These are phyloP conservation scores for Epizoanthus stellaris DNA, from an alignment of 92 coral and sea anemone genomes.

Conservation along the genomic window DNA sequence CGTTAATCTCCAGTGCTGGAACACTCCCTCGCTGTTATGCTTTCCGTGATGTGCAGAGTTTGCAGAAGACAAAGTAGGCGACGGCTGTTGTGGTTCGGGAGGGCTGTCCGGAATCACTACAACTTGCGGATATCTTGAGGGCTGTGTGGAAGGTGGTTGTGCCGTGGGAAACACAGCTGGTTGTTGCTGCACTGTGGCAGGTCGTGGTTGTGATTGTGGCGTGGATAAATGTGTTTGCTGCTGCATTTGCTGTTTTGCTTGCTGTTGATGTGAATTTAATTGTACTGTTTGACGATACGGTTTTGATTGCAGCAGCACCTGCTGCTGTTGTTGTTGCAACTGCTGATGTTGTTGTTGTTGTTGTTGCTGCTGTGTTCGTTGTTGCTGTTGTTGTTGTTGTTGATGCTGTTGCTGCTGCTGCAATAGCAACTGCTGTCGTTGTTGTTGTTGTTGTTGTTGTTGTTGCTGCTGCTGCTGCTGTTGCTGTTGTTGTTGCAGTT, in stretches of 20 bases:
- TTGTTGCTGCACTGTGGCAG: slow-evolving; percentile 1
- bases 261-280: neutral
- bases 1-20: slow-evolving; percentile 35
- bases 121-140: slow-evolving; percentile 2
- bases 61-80: neutral
- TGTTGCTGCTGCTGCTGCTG: neutral
- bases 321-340: neutral
- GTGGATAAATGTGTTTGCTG: neutral
- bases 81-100: neutral
- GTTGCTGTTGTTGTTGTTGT: neutral
- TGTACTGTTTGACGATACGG: neutral
- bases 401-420: neutral
- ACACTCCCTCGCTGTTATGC: slow-evolving; percentile 19
- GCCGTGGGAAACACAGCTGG: neutral
- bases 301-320: neutral
- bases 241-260: neutral
- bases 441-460: neutral
- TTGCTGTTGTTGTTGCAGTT: neutral
- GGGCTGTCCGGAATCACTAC: slow-evolving; percentile 37
- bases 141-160: neutral
- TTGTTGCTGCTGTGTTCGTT: neutral
- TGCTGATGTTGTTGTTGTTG: neutral
- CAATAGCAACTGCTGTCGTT: neutral
- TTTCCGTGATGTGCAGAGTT: neutral
- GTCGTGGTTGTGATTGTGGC: neutral